Evolutionary conservation across 2,888 invertebrate genomes (phyloP).

Genomic region (Lasioglossum calceatum): DNA sequence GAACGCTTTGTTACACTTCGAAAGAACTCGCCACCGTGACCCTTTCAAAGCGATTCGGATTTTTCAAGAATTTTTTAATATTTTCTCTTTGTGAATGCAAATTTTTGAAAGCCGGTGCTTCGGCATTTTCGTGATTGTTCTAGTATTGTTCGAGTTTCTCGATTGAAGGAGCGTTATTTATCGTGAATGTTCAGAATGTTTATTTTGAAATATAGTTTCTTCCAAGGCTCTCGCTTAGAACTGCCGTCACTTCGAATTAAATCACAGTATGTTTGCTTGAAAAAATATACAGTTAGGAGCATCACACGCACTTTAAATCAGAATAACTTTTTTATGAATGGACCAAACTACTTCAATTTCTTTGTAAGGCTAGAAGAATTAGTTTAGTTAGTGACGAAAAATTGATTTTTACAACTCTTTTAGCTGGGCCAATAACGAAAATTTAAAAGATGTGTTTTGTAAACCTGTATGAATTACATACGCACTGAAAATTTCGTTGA

Average conservation of each 20-base stretch:
- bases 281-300: background rate
- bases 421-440: too few species aligned
- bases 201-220: background rate
- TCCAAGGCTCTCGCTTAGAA: too few species aligned
- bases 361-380: too few species aligned
- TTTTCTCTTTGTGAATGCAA: background rate
- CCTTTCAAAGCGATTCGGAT: background rate
- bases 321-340: too few species aligned
- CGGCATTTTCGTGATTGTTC: background rate
- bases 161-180: background rate
- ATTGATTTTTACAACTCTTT: too few species aligned
- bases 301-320: too few species aligned
- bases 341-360: too few species aligned
- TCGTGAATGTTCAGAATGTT: background rate
- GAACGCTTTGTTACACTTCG: background rate
- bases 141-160: background rate
- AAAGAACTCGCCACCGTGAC: background rate
- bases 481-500: too few species aligned
- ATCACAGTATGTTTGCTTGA: background rate
- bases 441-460: too few species aligned
- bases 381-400: too few species aligned
- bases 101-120: background rate
- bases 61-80: background rate
- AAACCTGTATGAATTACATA: too few species aligned
- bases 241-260: background rate